These are phyloP conservation scores for Torymus auratus DNA, from an alignment of 2,888 invertebrate genomes.

Conservation along the genomic window DNA sequence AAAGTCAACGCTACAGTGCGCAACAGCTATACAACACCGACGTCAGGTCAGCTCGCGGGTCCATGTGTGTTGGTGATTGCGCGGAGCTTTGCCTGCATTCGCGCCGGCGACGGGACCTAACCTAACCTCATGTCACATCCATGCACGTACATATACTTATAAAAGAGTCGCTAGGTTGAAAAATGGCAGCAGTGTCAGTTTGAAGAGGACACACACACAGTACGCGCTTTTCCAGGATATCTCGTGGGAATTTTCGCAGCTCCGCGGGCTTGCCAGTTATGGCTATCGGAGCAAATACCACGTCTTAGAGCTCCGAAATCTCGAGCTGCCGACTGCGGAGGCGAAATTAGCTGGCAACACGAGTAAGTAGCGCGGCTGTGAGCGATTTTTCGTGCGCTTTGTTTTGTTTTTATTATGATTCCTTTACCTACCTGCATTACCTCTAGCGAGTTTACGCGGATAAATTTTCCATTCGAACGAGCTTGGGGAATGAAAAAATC, in stretches of 20 bases:
- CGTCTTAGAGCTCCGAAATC: neutral
- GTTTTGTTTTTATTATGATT: slow-evolving; percentile 52
- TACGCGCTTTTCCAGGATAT: slow-evolving; percentile 31
- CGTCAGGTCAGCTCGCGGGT: neutral
- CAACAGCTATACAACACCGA: neutral
- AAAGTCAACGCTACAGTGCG: neutral
- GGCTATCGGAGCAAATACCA: neutral
- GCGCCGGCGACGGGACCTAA: slow-evolving; percentile 39
- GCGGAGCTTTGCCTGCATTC: neutral
- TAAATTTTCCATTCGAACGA: neutral
- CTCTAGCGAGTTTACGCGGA: slow-evolving; percentile 53
- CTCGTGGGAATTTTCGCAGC: neutral
- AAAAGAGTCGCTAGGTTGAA: slow-evolving; percentile 40
- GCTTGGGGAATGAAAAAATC: neutral
- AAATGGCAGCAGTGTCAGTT: slow-evolving; percentile 57
- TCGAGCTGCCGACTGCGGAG: no score
- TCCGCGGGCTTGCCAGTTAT: slow-evolving; percentile 1
- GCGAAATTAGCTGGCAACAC: no score
- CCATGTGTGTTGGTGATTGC: neutral
- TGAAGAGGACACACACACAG: slow-evolving; percentile 35
- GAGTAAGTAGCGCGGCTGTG: no score
- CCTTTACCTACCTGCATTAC: slow-evolving; percentile 40
- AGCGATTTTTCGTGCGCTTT: slow-evolving; percentile 17
- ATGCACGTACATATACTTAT: no score
- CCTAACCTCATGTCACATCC: slow-evolving; percentile 32